Conservation (phyloP, 2,888 invertebrate species). For the Scaptodrosophila latifasciaeformis region DNA sequence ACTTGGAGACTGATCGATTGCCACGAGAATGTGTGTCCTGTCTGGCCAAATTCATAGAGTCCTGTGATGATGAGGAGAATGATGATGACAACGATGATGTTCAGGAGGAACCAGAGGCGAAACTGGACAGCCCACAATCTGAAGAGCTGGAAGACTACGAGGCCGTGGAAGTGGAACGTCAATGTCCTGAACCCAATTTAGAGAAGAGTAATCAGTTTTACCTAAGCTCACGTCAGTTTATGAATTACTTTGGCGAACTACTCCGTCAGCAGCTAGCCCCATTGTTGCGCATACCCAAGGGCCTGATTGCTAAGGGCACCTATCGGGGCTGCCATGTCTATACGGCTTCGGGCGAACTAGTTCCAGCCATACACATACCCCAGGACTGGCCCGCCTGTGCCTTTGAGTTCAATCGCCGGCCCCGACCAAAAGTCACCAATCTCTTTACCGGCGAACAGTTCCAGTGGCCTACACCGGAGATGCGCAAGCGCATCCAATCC, state of each 20-base stretch:
- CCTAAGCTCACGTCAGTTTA: constrained; percentile 81
- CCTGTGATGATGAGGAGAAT: constrained; percentile 49
- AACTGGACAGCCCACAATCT: background rate
- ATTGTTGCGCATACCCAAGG: constrained; percentile 78
- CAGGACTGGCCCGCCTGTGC: constrained; percentile 82
- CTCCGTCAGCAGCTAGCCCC: constrained; percentile 79
- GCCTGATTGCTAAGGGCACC: constrained; percentile 77
- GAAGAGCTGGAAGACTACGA: constrained; percentile 51
- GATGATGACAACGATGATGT: too few relatives aligned
- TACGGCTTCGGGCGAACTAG: constrained; percentile 81
- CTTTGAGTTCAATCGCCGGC: constrained; percentile 81
- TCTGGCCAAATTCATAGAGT: constrained; percentile 58
- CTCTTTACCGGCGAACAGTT: constrained; percentile 78
- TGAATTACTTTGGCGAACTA: constrained; percentile 80
- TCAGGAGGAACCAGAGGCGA: constrained; percentile 24
- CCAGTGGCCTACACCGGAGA: constrained; percentile 82
- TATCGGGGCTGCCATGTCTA: constrained; percentile 82
- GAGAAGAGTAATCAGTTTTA: too few relatives aligned
- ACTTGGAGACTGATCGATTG: constrained; percentile 55
- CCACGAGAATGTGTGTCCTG: constrained; percentile 70
- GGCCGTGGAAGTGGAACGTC: constrained; percentile 52
- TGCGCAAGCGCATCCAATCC: constrained; percentile 81
- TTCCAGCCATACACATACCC: constrained; percentile 79
- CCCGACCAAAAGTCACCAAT: constrained; percentile 78
- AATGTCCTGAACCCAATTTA: constrained; percentile 42